phyloP scores from a whole-genome alignment of 2,888 invertebrate genomes.

The Philereme vetulata region DNA sequence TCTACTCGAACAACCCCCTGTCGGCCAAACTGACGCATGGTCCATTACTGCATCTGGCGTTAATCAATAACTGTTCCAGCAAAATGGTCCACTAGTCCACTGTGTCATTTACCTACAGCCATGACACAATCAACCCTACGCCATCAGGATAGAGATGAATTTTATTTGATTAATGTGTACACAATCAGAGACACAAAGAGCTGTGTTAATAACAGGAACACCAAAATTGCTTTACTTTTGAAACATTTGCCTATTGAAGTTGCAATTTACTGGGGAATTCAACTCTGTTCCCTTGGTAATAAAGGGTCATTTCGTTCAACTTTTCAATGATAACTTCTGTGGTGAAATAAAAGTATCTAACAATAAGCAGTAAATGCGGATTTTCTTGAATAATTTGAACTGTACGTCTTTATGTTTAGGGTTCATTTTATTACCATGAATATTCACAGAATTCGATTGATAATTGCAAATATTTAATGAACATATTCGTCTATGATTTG shows the following conservation, averaged over 20 bases:
- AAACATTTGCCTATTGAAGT: constrained; percentile 5
- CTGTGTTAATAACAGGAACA: constrained; percentile 24
- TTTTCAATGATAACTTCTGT: no score
- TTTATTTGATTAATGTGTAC: neutral
- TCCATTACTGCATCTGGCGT: constrained; percentile 61
- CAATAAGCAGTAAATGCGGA: no score
- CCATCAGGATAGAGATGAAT: constrained; percentile 8
- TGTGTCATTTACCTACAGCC: constrained; percentile 46
- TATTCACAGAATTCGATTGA: no score
- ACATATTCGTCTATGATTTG: neutral
- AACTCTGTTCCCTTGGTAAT: no score
- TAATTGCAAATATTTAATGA: no score
- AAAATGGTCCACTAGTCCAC: constrained; percentile 39
- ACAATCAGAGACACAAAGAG: constrained; percentile 24
- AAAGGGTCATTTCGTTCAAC: no score
- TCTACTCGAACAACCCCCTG: neutral
- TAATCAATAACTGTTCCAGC: constrained; percentile 64
- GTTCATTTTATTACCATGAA: no score
- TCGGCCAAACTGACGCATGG: constrained; percentile 51
- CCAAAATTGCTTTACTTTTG: constrained; percentile 19
- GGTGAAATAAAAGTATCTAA: no score
- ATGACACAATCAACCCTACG: constrained; percentile 18
- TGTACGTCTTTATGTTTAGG: no score
- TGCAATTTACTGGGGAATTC: constrained; percentile 3
- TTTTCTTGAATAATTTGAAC: no score